Conservation (phyloP, 2,888 invertebrate genomes). For the Hypercompe scribonia region DNA sequence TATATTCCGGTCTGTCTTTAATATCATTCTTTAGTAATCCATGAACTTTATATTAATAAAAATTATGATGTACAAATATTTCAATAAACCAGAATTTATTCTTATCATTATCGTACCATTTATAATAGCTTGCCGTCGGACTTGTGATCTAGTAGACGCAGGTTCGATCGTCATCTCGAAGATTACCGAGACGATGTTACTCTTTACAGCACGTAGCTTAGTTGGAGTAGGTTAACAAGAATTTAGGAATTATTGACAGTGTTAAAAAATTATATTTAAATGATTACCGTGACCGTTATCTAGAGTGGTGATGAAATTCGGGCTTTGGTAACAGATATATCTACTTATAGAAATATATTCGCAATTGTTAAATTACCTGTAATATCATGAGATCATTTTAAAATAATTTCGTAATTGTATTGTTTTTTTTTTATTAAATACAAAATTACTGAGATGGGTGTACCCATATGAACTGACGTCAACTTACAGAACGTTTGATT, state of each 20-base stretch:
- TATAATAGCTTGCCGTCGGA: neutral
- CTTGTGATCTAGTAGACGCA: neutral
- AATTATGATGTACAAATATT: neutral
- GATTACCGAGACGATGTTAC: neutral
- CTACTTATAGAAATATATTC: neutral
- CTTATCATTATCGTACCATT: neutral
- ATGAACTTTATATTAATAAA: too few relatives aligned
- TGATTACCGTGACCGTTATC: neutral
- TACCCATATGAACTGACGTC: neutral
- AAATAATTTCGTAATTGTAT: neutral
- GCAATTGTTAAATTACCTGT: neutral
- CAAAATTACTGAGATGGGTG: neutral
- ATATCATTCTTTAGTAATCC: too few relatives aligned
- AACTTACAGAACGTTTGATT: neutral
- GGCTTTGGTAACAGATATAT: neutral
- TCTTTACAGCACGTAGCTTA: neutral
- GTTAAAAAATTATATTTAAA: neutral
- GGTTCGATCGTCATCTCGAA: neutral
- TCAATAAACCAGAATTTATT: neutral
- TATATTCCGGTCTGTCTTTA: too few relatives aligned
- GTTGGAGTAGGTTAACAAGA: neutral
- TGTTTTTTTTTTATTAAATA: neutral
- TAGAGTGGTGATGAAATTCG: neutral
- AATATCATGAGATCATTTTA: constrained; percentile 1
- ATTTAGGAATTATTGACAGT: neutral